Percentiles rank a stretch among this genome's conserved stretches.
phyloP scores from a whole-genome alignment of 2,797 vertebrate species.

The Synanceia verrucosa region DNA sequence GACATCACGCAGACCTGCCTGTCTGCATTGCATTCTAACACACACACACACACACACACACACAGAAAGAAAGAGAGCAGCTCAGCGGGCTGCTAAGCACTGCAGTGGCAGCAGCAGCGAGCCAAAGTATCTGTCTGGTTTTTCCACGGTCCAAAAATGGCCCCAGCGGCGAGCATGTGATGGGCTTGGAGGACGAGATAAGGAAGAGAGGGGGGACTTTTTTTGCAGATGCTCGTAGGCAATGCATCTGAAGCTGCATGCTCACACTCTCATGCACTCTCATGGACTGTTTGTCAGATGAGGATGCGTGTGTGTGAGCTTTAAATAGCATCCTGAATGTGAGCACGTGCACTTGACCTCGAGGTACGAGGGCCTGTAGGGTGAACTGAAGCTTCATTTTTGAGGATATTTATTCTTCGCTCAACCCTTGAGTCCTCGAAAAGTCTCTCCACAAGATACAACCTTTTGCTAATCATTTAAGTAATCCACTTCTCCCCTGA shows the following conservation, averaged over 20 bases:
- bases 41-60: slow-evolving; percentile 15
- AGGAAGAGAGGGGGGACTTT: slow-evolving; percentile 32
- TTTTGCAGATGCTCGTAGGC: slow-evolving; percentile 34
- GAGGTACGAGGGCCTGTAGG: neutral
- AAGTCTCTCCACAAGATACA: neutral
- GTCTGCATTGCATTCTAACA: slow-evolving; percentile 56
- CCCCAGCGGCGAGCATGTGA: slow-evolving; percentile 43
- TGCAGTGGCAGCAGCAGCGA: slow-evolving; percentile 35
- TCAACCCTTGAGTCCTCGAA: neutral
- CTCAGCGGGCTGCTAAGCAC: slow-evolving; percentile 61
- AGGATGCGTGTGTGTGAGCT: slow-evolving; percentile 8
- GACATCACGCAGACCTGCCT: slow-evolving; percentile 74
- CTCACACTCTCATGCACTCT: slow-evolving; percentile 43
- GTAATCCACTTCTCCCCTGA: neutral
- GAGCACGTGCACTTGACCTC: neutral
- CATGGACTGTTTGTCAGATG: slow-evolving; percentile 27
- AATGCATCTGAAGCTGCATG: slow-evolving; percentile 23
- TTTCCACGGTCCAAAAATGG: slow-evolving; percentile 31
- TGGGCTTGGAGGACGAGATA: slow-evolving; percentile 31
- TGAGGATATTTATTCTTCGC: neutral
- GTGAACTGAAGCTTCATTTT: neutral
- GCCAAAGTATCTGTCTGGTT: slow-evolving; percentile 21
- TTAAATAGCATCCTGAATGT: slow-evolving; percentile 14
- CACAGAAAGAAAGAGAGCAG: slow-evolving; percentile 42
- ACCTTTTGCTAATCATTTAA: neutral